Percentiles rank a stretch among this genome's conserved stretches.
phyloP scores from a whole-genome alignment of 1,140 invertebrate genomes.

The Procambarus clarkii region DNA sequence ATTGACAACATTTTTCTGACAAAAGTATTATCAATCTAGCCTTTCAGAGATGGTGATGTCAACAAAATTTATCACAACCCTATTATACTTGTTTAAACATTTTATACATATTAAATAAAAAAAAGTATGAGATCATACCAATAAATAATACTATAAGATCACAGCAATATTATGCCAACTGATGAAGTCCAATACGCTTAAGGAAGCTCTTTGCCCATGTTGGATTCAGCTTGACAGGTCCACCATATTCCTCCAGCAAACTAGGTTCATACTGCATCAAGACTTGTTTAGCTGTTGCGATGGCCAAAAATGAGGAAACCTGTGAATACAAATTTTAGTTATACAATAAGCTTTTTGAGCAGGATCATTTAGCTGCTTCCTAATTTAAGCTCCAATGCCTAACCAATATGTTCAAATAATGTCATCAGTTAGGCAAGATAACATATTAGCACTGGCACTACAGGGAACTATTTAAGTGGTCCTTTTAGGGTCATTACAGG shows the following conservation, averaged over 20 bases:
- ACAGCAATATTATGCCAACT: conserved; percentile 73
- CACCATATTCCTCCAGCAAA: conserved; percentile 75
- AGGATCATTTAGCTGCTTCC: too few relatives aligned
- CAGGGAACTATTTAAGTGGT: too few relatives aligned
- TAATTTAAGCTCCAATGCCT: too few relatives aligned
- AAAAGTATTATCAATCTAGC: neutral
- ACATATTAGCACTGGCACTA: too few relatives aligned
- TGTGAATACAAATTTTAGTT: conserved; percentile 4
- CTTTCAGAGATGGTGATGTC: neutral
- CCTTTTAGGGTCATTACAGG: too few relatives aligned
- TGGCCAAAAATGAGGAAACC: conserved; percentile 75
- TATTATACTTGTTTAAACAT: neutral
- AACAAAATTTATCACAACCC: conserved; percentile 1
- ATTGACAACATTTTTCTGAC: neutral
- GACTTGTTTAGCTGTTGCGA: conserved; percentile 76
- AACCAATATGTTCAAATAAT: too few relatives aligned
- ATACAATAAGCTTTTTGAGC: too few relatives aligned
- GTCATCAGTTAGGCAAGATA: too few relatives aligned
- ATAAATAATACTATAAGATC: neutral
- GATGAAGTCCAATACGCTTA: conserved; percentile 73
- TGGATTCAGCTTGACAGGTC: conserved; percentile 75
- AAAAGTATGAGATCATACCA: neutral
- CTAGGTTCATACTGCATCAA: conserved; percentile 75
- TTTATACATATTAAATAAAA: neutral
- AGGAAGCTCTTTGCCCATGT: conserved; percentile 77